These are phyloP conservation scores for Pseudotriccus pelzelni DNA, from an alignment of 2,797 vertebrate genomes.

Conservation along the genomic window DNA sequence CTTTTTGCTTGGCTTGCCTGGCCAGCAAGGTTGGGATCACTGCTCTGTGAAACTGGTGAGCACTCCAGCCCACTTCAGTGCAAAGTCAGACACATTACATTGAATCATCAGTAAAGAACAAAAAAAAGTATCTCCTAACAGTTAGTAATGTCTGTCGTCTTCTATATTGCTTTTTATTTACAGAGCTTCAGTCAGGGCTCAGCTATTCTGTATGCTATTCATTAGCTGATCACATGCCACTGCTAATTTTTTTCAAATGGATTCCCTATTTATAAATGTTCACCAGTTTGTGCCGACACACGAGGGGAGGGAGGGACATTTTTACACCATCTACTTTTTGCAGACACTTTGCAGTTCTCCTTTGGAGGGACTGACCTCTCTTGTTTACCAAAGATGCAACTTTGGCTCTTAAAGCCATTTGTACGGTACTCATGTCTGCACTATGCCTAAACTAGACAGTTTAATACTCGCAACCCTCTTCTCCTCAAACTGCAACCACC, in stretches of 20 bases:
- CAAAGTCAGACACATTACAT: background rate
- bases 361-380: background rate
- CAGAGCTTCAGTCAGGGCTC: background rate
- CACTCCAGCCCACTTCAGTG: background rate
- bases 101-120: background rate
- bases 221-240: constrained; percentile 52
- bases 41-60: background rate
- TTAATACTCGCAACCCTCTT: background rate
- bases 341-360: background rate
- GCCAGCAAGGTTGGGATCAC: background rate
- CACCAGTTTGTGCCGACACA: background rate
- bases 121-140: background rate
- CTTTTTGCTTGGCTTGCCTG: background rate
- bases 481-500: background rate
- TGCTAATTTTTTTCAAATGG: constrained; percentile 61
- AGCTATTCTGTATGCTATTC: constrained; percentile 41
- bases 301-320: background rate
- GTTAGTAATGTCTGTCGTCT: background rate
- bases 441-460: background rate
- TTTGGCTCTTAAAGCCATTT: background rate
- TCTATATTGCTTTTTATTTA: constrained; percentile 33
- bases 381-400: background rate
- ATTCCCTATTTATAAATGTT: constrained; percentile 56
- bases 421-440: background rate
- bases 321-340: background rate